phyloP scores from a whole-genome alignment of 2,113 vertebrate species.

The Heterochromis multidens region DNA sequence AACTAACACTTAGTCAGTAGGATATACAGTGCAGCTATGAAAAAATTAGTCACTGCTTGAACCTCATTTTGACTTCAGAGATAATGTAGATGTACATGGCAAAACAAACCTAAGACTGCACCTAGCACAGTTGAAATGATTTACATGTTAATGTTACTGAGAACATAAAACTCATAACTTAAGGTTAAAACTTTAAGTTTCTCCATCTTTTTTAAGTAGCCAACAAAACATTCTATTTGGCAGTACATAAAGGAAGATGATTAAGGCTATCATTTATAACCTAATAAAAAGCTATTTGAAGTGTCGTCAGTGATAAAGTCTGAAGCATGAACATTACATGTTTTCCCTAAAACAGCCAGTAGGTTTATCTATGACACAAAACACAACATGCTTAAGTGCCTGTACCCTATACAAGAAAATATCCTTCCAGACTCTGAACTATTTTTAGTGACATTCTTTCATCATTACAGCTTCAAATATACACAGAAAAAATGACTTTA shows the following conservation, averaged over 20 bases:
- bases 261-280: neutral
- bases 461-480: neutral
- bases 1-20: neutral
- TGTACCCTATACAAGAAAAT: neutral
- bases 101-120: neutral
- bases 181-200: too few species aligned
- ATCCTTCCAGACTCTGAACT: neutral
- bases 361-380: neutral
- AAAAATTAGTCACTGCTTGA: neutral
- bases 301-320: too few species aligned
- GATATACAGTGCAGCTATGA: neutral
- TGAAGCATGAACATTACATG: too few species aligned
- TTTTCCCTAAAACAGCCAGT: neutral
- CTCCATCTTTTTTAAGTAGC: too few species aligned
- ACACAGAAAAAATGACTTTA: neutral
- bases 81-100: neutral
- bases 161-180: too few species aligned
- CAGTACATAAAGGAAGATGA: neutral
- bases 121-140: too few species aligned
- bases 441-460: slow-evolving; percentile 2
- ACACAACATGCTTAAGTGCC: neutral
- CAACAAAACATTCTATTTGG: neutral
- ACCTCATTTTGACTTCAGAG: neutral
- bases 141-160: too few species aligned
- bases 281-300: neutral